Conservation (phyloP, 2,797 vertebrate species). For the Enteromius thamalakanensis region DNA sequence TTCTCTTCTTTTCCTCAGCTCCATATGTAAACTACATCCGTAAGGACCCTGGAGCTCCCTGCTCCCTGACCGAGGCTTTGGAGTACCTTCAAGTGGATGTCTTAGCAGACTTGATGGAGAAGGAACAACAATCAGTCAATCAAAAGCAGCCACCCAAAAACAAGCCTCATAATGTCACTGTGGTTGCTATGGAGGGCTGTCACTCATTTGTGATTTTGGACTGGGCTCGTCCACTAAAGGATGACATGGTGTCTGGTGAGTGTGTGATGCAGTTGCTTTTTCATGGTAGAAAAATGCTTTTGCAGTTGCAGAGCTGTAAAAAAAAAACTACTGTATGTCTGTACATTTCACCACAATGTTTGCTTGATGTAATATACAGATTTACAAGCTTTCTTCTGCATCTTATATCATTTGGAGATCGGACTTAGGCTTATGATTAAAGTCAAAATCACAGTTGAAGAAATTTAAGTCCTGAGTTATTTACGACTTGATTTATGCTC, state of each 20-base stretch:
- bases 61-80: slow-evolving; percentile 94
- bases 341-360: background rate
- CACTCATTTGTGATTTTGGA: slow-evolving; percentile 98
- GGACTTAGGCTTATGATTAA: background rate
- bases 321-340: background rate
- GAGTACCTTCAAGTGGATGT: slow-evolving; percentile 95
- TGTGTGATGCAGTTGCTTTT: background rate
- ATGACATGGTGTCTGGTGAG: slow-evolving; percentile 94
- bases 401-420: background rate
- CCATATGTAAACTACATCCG: slow-evolving; percentile 92
- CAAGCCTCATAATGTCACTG: slow-evolving; percentile 90
- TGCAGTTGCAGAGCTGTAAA: background rate
- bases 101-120: slow-evolving; percentile 85
- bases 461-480: background rate
- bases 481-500: background rate
- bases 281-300: background rate
- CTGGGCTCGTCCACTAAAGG: slow-evolving; percentile 88
- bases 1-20: slow-evolving; percentile 72
- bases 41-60: slow-evolving; percentile 90
- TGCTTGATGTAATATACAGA: background rate
- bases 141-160: slow-evolving; percentile 80
- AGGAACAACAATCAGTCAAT: slow-evolving; percentile 73
- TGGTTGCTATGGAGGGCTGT: slow-evolving; percentile 96
- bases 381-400: background rate
- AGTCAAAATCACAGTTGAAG: background rate